phyloP scores from a whole-genome alignment of 2,888 invertebrate genomes.

The Hirudinaria manillensis region DNA sequence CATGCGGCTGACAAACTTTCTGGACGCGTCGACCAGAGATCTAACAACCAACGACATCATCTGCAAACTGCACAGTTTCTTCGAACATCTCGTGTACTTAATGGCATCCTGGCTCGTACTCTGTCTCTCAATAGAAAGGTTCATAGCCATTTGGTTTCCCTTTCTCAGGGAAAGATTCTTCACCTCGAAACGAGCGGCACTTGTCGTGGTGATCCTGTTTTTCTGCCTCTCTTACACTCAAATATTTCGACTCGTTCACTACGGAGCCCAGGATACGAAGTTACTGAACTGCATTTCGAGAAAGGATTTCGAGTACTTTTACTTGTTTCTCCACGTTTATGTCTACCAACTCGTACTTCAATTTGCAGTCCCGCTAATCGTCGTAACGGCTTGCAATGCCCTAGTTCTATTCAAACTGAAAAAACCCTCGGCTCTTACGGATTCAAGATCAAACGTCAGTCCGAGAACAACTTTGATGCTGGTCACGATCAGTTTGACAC shows the following conservation, averaged over 20 bases:
- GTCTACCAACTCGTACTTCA: conserved; percentile 46
- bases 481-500: conserved; percentile 45
- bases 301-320: conserved; percentile 39
- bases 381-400: conserved; percentile 46
- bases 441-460: conserved; percentile 27
- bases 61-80: conserved; percentile 47
- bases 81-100: conserved; percentile 45
- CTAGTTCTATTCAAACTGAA: conserved; percentile 44
- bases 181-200: neutral
- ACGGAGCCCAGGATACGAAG: conserved; percentile 38
- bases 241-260: conserved; percentile 45
- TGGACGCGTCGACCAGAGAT: conserved; percentile 37
- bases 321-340: conserved; percentile 45
- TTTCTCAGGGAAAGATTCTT: conserved; percentile 45
- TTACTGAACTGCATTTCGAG: conserved; percentile 30
- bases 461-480: conserved; percentile 47
- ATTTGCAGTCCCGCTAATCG: conserved; percentile 45
- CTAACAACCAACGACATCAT: conserved; percentile 41
- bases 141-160: conserved; percentile 48
- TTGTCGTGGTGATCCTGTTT: conserved; percentile 44
- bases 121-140: conserved; percentile 48
- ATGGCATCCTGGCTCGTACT: conserved; percentile 52
- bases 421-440: neutral
- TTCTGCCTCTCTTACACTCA: conserved; percentile 45
- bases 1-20: conserved; percentile 31